phyloP scores from a whole-genome alignment of 2,113 vertebrate species.

The Sula dactylatra region DNA sequence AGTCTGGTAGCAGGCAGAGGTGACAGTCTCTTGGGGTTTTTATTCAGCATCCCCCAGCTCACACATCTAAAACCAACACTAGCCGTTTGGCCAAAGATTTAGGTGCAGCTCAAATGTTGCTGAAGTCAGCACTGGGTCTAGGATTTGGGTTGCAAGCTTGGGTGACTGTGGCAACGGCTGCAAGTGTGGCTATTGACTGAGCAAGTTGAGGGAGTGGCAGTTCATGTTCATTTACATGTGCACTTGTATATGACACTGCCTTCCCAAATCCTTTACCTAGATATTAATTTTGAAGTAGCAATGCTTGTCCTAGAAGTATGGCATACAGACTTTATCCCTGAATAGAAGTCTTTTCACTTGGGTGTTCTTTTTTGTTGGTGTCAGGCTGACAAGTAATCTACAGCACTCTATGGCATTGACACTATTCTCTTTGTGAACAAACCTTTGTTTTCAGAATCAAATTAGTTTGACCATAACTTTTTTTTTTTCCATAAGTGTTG shows the following conservation, averaged over 20 bases:
- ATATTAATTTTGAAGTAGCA: not conserved
- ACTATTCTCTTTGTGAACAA: not conserved
- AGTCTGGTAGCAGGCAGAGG: not conserved
- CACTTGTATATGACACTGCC: fast-evolving
- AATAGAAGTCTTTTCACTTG: not conserved
- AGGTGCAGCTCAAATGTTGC: not conserved
- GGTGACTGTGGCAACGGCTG: not conserved
- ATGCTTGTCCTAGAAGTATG: not conserved
- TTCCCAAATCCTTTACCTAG: not conserved
- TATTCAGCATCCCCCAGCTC: not conserved
- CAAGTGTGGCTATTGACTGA: not conserved
- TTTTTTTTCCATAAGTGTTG: not conserved
- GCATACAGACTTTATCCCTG: not conserved
- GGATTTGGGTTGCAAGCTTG: not conserved
- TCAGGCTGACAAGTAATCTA: not conserved
- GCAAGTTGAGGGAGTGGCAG: not conserved
- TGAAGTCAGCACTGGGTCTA: not conserved
- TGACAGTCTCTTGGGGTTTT: not conserved
- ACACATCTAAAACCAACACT: not conserved
- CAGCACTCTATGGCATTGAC: not conserved
- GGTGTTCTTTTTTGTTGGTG: not conserved
- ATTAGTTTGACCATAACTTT: not conserved
- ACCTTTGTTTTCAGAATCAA: not conserved
- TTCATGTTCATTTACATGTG: not conserved
- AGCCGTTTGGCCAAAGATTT: not conserved